phyloP scores from a whole-genome alignment of 92 coral and sea anemone genomes.

The Isaurus tuberculatus region DNA sequence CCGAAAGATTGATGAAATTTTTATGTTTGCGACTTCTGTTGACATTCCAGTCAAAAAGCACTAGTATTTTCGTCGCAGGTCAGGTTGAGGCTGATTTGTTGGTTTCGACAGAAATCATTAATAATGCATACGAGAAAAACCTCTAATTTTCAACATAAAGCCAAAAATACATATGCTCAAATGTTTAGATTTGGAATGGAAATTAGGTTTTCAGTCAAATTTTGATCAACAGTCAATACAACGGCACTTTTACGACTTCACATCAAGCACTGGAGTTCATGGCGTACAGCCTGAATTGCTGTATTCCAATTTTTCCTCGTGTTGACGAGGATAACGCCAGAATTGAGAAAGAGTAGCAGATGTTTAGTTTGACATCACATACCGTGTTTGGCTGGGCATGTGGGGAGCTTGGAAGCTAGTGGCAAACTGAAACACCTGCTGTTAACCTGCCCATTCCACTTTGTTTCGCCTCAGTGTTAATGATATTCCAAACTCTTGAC shows the following conservation, averaged over 20 bases:
- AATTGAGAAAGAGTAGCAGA: conserved; percentile 11
- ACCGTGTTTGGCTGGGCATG: conserved; percentile 42
- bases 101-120: conserved; percentile 49
- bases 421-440: conserved; percentile 42
- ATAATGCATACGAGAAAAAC: conserved; percentile 51
- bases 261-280: background rate
- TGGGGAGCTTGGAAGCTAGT: conserved; percentile 45
- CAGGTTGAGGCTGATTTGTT: conserved; percentile 1
- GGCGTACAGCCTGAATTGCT: too few relatives aligned
- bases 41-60: conserved; percentile 16
- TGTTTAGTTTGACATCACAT: conserved; percentile 28
- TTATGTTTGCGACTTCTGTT: conserved; percentile 29
- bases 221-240: conserved; percentile 13
- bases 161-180: conserved; percentile 32
- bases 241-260: background rate
- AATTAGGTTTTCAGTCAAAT: conserved; percentile 29
- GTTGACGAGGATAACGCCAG: background rate
- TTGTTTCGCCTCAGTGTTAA: conserved; percentile 45
- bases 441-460: conserved; percentile 34
- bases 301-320: background rate
- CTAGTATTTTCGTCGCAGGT: conserved; percentile 6
- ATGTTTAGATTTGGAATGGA: conserved; percentile 52
- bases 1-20: conserved; percentile 39
- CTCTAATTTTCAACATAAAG: conserved; percentile 47
- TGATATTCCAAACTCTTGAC: conserved; percentile 52